Evolutionary conservation across 2,888 invertebrate genomes (phyloP), one percentile per base, ranked within the genome.

Genomic region (Lasiommata megera): DNA sequence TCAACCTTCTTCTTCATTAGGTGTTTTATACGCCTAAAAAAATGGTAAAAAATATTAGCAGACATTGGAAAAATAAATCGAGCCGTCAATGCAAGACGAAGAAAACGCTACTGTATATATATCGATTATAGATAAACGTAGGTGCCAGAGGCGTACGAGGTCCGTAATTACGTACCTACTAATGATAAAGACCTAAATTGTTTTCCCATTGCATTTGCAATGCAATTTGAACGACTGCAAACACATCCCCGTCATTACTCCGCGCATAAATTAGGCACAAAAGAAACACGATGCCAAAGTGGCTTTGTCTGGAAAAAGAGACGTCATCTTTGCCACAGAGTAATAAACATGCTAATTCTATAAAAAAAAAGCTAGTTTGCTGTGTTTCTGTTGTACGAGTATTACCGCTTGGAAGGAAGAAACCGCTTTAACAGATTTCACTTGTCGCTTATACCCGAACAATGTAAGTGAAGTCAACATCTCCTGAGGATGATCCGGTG

Each of bases 151-250:
- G 38, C 29, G 38, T 38, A n/a, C 16, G 2, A 12, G 34, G 28
- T 28, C 52, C 14, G 17, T 52, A 40, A 52, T 52, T 52, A 52
- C 44, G 28, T 14, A 44, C 41, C 29, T 41, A 6, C 31, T 40
- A 34, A 41, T 52, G 41, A 41, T 52, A 52, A 52, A 43, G 52
- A 41, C 34, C 16, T 43, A 41, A 52, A 41, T 52, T 41, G 40
- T 41, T 61, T 58, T 58, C 38, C 58, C 53, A 37, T 48, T 61
- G 66, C 62, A 66, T 65, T 65, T 64, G 61, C 61, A 58, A 50
- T 61, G 65, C 65, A 67, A 58, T 66, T 65, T 58, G 63, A 64
- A 62, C 56, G 56, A 37, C 36, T 62, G 62, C 57, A 58, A 51
- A 48, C 44, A 54, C 47, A 61, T 58, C 59, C 47, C 54, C 18